A percentile compares a stretch with the other conserved stretches of the same genome.
Conservation (phyloP, 1,140 invertebrate species). For the Acromyrmex echinatior region DNA sequence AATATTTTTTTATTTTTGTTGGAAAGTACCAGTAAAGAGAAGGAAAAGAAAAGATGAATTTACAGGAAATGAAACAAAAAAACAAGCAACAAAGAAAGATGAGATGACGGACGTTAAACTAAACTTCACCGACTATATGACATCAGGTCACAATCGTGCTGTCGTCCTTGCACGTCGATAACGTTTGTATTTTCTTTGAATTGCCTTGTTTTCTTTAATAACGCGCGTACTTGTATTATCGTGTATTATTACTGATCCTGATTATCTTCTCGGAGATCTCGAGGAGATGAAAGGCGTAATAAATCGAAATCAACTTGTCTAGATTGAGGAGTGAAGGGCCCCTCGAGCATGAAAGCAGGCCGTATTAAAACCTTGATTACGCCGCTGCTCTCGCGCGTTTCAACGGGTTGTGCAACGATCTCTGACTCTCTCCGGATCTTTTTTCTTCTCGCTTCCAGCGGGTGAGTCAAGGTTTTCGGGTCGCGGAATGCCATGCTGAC, state of each 20-base stretch:
- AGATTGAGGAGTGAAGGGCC: constrained; percentile 15
- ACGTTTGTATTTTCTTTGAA: neutral
- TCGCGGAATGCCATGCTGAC: neutral
- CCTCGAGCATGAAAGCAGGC: neutral
- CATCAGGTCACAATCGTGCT: neutral
- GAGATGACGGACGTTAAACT: neutral
- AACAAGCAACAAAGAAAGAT: neutral
- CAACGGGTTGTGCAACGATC: constrained; percentile 29
- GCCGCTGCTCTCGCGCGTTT: constrained; percentile 14
- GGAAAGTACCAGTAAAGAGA: neutral
- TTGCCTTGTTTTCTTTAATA: neutral
- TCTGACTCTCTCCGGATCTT: neutral
- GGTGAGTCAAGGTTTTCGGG: constrained; percentile 56
- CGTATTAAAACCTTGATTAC: constrained; percentile 29
- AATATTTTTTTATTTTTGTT: neutral
- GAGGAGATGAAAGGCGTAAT: constrained; percentile 25
- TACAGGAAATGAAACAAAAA: neutral
- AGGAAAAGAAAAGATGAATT: neutral
- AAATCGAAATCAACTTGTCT: constrained; percentile 31
- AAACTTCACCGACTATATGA: neutral
- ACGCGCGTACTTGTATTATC: neutral
- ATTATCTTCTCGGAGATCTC: constrained; percentile 19
- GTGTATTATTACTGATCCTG: neutral
- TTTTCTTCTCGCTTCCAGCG: neutral
- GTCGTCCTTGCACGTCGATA: neutral